Conservation (phyloP, 2,888 invertebrate genomes). For the Portevinia maculata region DNA sequence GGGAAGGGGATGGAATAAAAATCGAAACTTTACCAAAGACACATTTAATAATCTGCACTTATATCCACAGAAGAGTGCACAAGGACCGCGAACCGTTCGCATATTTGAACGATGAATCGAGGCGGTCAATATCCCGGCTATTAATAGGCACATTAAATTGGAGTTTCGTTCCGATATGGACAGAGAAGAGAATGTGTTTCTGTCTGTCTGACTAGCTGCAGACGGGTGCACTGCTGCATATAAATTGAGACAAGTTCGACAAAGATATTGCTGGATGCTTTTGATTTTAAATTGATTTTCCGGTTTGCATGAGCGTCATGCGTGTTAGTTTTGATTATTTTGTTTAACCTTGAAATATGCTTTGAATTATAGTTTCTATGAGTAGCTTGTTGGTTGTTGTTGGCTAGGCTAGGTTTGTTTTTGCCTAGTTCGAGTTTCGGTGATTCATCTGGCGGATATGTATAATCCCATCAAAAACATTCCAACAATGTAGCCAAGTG, state of each 20-base stretch:
- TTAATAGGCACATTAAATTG: slow-evolving; percentile 35
- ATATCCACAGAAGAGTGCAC: neutral
- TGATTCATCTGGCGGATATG: too few relatives aligned
- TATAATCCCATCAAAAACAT: too few relatives aligned
- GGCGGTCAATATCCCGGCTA: slow-evolving; percentile 37
- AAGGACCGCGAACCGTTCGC: neutral
- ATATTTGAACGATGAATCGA: slow-evolving; percentile 10
- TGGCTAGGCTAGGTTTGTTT: neutral
- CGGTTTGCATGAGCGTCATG: slow-evolving; percentile 33
- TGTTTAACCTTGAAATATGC: slow-evolving; percentile 34
- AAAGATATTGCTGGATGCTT: slow-evolving; percentile 13
- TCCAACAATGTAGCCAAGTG: too few relatives aligned
- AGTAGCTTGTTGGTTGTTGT: neutral
- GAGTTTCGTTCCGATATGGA: slow-evolving; percentile 18
- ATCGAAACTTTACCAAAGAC: slow-evolving; percentile 26
- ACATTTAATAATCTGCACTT: too few relatives aligned
- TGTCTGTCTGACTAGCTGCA: slow-evolving; percentile 1
- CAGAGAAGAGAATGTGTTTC: slow-evolving; percentile 17
- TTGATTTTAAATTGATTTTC: slow-evolving; percentile 62
- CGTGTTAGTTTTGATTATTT: slow-evolving; percentile 1
- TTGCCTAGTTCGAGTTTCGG: too few relatives aligned
- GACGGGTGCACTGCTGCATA: slow-evolving; percentile 48
- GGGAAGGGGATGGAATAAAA: neutral
- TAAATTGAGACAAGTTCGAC: slow-evolving; percentile 59
- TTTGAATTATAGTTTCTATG: slow-evolving; percentile 6